Percentiles rank a stretch among this genome's conserved stretches.
These are phyloP conservation scores for Sycobia sp. DNA, from an alignment of 1,140 invertebrate species.

Conservation along the genomic window DNA sequence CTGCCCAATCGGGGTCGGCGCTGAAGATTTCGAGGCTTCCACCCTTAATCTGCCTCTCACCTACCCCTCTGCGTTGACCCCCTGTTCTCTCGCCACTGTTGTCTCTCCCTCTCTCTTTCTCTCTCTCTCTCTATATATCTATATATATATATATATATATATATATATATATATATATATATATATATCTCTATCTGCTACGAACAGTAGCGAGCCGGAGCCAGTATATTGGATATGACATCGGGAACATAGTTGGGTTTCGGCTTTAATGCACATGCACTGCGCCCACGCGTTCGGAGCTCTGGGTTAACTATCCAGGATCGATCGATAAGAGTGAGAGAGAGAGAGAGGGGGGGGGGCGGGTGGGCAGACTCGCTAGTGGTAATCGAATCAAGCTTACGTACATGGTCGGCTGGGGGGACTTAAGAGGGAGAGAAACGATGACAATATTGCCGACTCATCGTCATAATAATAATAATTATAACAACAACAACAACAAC, in stretches of 20 bases:
- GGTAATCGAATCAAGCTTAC: conserved; percentile 34
- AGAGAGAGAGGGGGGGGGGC: conserved; percentile 12
- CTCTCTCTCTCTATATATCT: too few species aligned
- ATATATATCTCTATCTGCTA: too few species aligned
- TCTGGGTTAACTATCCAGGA: conserved; percentile 34
- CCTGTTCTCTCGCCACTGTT: conserved; percentile 33
- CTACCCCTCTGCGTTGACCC: conserved; percentile 28
- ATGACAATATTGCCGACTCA: conserved; percentile 5
- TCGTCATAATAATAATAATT: conserved; percentile 20
- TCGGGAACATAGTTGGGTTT: conserved; percentile 54
- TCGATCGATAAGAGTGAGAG: conserved; percentile 31
- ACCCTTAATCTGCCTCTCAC: conserved; percentile 8
- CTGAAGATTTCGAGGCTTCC: conserved; percentile 35
- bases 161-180: too few species aligned
- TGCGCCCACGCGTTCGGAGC: conserved; percentile 38
- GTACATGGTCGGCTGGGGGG: conserved; percentile 3
- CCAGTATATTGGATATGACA: conserved; percentile 60
- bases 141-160: too few species aligned
- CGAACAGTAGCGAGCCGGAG: not conserved
- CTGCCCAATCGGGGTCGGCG: conserved; percentile 48
- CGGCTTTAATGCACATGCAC: conserved; percentile 57
- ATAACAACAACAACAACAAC: too few species aligned
- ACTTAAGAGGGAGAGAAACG: conserved; percentile 22
- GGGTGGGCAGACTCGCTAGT: not conserved
- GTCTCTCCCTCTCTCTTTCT: conserved; percentile 32